Evolutionary conservation across 1,140 invertebrate species (phyloP), one percentile per base, ranked within the genome.

Genomic region (Trinorchestia longiramus): DNA sequence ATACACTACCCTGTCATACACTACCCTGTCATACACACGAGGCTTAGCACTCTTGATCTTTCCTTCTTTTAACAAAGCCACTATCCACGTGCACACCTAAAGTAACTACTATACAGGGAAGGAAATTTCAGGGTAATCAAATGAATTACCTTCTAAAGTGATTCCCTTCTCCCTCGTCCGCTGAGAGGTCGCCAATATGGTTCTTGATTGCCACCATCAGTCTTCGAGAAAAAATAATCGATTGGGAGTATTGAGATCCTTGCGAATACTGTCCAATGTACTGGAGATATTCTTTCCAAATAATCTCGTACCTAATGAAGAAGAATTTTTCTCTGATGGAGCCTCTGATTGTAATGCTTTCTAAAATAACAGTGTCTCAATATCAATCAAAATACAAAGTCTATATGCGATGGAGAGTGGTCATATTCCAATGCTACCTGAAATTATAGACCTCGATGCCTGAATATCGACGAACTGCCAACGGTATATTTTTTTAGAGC

Each of bases 131-230:
- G 88, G 3, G 28, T 90, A 41, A 90, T 90, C 17, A 42, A 90
- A 90, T 90, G 42, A 41, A 90, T 90, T 90, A 90, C 88, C 41
- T 90, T 90, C 41, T 43, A 90, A 90, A 90, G 88, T 90, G 88
- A 42, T 90, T 90, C 43, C 28, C 4, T 90, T 42, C 36, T 90
- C 11, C 41, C 88, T 36, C 15, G n/a, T 43, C 88, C 43, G 15
- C 43, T 90, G 88, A 90, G 88, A 90, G 88, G 28, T 3, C n/a
- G 0, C 88, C 88, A 90, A 90, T 90, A 42, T 42, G 43, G 88
- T 90, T 41, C 88, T 90, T 90, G 88, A 90, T 90, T 90, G 88
- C 88, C 88, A 36, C 28, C 62, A 77, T 77, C 62, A 77, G 62
- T 77, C 62, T 28, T 23, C 62, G 62, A 77, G 62, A 77, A 77